These are phyloP conservation scores for Erpetoichthys calabaricus DNA, from an alignment of 2,797 vertebrate species.

Conservation along the genomic window DNA sequence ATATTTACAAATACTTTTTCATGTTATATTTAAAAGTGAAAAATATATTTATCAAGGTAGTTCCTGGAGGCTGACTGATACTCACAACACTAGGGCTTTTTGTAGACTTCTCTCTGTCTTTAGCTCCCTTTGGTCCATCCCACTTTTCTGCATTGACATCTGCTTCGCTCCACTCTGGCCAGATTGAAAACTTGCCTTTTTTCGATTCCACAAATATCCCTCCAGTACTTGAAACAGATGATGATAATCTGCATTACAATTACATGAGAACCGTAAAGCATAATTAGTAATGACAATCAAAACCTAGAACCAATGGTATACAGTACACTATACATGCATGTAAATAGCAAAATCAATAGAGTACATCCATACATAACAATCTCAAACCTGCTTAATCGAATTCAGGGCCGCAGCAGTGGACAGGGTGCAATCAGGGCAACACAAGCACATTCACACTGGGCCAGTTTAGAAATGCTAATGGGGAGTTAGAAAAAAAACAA, in stretches of 20 bases:
- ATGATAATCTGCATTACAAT: constrained; percentile 26
- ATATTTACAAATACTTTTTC: no score
- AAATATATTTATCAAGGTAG: no score
- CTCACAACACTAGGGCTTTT: constrained; percentile 54
- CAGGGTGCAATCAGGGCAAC: no score
- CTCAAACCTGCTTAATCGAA: no score
- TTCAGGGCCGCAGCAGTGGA: no score
- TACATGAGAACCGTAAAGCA: neutral
- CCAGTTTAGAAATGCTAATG: no score
- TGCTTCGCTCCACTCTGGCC: constrained; percentile 84
- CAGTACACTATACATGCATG: neutral
- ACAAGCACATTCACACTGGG: no score
- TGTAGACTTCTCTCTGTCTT: constrained; percentile 53
- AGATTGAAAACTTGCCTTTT: constrained; percentile 49
- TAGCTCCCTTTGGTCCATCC: constrained; percentile 53
- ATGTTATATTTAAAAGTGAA: no score
- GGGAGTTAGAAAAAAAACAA: no score
- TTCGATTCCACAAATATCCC: constrained; percentile 23
- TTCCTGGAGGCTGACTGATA: constrained; percentile 9
- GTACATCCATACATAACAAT: no score
- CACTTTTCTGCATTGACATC: constrained; percentile 78
- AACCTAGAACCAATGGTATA: neutral
- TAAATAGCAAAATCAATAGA: neutral
- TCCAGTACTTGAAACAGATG: constrained; percentile 15
- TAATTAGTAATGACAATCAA: neutral